These are phyloP conservation scores for Bothrops jararaca DNA, from an alignment of 2,113 vertebrate genomes.

Conservation along the genomic window DNA sequence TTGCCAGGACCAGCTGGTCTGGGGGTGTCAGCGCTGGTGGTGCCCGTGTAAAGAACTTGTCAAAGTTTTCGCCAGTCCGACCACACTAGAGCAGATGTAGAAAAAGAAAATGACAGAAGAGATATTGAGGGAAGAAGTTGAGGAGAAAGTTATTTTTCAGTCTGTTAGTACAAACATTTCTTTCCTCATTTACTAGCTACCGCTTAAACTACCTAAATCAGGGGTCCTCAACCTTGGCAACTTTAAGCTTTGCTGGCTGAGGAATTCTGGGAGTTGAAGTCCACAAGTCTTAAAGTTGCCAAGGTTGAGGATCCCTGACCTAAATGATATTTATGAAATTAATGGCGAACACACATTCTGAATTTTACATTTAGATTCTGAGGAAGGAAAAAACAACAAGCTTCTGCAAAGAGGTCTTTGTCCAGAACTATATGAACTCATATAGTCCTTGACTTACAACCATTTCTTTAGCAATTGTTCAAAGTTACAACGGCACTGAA, in stretches of 20 bases:
- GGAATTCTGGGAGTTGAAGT: no score
- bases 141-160: neutral
- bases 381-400: neutral
- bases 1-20: constrained; percentile 84
- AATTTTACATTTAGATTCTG: neutral
- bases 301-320: no score
- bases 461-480: neutral
- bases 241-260: no score
- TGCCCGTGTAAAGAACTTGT: constrained; percentile 87
- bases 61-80: constrained; percentile 86
- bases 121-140: neutral
- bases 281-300: no score
- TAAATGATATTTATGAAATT: neutral
- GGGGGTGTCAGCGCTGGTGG: constrained; percentile 84
- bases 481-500: neutral
- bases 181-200: neutral
- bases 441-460: neutral
- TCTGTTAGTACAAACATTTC: neutral
- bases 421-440: neutral
- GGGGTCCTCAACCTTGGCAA: no score
- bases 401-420: neutral
- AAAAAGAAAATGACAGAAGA: neutral
- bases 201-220: neutral
- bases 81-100: constrained; percentile 72
- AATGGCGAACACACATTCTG: neutral